Evolutionary conservation across 2,113 vertebrate genomes (phyloP), one percentile per base, ranked within the genome.

Genomic region (Barnardius zonarius): DNA sequence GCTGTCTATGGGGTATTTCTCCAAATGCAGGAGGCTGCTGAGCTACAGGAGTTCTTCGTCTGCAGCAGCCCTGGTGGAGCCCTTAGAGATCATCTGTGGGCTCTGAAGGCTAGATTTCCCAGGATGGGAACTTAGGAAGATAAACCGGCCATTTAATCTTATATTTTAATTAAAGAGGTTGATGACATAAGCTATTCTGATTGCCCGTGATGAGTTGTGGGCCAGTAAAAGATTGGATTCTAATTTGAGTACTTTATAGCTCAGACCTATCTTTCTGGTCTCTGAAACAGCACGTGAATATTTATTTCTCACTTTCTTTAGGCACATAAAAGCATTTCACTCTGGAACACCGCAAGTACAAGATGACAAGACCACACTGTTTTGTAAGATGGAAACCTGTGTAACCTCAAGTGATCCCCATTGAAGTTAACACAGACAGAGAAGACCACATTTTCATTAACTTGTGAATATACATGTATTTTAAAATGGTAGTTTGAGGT

Each of bases 361-460:
- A 74, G 3, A 16, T 55, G 85, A 83, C 37, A 55, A 95, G 70
- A 83, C 72, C 62, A 63, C 84, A 86, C 64, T 83, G 72, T 61
- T 80, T 90, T 63, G 85, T 92, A 37, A 41, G 51, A 89, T 78
- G 82, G 54, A 63, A 87, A 85, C 82, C 85, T 93, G 73, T 86
- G 63, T 79, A 83, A 66, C 82, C 70, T 96, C 94, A 81, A 46
- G 20, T 30, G 57, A 79, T 67, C 51, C 69, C 13, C 3, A 17
- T 3, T 69, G 78, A 54, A 57, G 46, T 83, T 74, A 51, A 30
- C 57, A 72, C 27, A 88, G 85, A 83, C 80, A 19, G 10, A 52
- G 70, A 92, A 78, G 84, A 79, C 64, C 79, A 82, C 80, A 85
- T 89, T 95, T 80, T 96, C 77, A 84, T 90, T 92, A 87, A 61